Evolutionary conservation across 2,113 vertebrate genomes (phyloP).

Genomic region (Cyanoderma ruficeps): DNA sequence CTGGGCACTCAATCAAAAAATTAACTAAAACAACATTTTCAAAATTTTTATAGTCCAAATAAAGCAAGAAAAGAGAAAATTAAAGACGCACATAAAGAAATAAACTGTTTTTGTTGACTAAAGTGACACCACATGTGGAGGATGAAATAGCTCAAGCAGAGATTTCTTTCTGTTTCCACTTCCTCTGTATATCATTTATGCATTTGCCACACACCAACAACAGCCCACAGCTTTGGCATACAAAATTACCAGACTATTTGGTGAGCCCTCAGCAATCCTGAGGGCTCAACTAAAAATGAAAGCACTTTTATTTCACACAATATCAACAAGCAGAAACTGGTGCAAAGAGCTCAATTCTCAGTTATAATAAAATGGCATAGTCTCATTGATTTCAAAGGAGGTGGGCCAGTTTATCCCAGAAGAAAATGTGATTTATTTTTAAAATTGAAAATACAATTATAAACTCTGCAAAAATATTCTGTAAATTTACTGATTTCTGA

Average conservation of each 20-base stretch:
- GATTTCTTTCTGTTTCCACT: neutral
- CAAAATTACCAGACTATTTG: neutral
- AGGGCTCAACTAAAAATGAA: neutral
- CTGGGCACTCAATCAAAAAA: constrained; percentile 33
- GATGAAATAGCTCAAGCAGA: neutral
- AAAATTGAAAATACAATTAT: neutral
- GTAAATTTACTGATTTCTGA: neutral
- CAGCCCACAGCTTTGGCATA: neutral
- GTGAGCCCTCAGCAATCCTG: neutral
- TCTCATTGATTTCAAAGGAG: neutral
- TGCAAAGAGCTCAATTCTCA: neutral
- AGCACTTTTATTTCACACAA: neutral
- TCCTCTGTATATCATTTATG: neutral
- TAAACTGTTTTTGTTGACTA: neutral
- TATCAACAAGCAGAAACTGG: neutral
- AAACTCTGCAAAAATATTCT: neutral
- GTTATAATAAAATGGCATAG: neutral
- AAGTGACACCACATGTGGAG: neutral
- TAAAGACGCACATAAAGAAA: neutral
- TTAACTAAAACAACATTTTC: constrained; percentile 22
- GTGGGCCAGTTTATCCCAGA: neutral
- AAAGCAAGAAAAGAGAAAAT: neutral
- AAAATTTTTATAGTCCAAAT: neutral
- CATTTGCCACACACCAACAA: neutral
- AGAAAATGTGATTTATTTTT: neutral